Evolutionary conservation across 2,797 vertebrate genomes (phyloP).

Genomic region (Ctenopoma kingsleyae): DNA sequence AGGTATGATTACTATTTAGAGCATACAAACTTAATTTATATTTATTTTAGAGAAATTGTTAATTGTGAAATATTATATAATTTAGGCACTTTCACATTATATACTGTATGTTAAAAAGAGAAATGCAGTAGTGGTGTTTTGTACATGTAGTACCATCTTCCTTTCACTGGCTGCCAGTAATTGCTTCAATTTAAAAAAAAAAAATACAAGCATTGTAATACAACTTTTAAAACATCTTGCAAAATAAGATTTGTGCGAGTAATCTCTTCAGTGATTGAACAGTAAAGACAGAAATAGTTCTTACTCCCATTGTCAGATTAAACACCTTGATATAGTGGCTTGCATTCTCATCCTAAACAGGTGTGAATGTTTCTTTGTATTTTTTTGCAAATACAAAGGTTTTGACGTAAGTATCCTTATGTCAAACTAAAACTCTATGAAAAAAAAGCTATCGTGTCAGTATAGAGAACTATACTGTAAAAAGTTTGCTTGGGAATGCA

Average conservation of each 20-base stretch:
- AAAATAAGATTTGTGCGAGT: slow-evolving; percentile 13
- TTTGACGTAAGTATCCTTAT: slow-evolving; percentile 1
- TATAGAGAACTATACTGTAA: neutral
- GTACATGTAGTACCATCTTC: neutral
- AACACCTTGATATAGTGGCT: slow-evolving; percentile 68
- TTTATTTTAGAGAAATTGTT: neutral
- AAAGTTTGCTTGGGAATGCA: slow-evolving; percentile 1
- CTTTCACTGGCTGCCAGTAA: no score
- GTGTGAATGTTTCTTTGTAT: slow-evolving; percentile 55
- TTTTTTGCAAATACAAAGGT: neutral
- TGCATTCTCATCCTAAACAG: slow-evolving; percentile 65
- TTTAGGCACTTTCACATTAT: neutral
- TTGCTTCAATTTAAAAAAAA: neutral
- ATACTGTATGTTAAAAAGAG: neutral
- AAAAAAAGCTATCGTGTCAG: neutral
- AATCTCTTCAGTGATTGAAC: slow-evolving; percentile 36
- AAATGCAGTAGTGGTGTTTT: neutral
- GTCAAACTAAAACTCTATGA: slow-evolving; percentile 3
- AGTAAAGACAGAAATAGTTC: slow-evolving; percentile 53
- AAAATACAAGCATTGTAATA: neutral
- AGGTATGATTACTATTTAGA: neutral
- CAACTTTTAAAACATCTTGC: neutral
- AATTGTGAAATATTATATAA: neutral
- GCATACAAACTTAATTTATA: neutral
- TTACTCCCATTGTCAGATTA: slow-evolving; percentile 76